Conservation (phyloP, 2,888 invertebrate genomes). For the Cotesia congregata region DNA sequence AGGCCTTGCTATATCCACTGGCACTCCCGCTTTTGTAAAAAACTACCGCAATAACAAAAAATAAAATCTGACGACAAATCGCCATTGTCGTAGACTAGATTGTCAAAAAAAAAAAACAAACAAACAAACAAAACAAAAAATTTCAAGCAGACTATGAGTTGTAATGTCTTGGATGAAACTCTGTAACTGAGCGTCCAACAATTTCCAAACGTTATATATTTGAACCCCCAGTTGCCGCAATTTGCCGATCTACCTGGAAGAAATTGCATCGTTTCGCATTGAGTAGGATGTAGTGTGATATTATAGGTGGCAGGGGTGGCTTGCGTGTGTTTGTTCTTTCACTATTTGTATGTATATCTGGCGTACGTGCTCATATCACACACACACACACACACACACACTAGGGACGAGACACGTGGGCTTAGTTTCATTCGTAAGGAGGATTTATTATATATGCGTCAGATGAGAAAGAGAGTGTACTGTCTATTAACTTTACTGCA, state of each 20-base stretch:
- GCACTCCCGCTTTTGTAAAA: slow-evolving; percentile 18
- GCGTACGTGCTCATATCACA: background rate
- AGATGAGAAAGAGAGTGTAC: background rate
- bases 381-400: too few species aligned
- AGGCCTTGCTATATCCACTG: slow-evolving; percentile 44
- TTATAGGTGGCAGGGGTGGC: background rate
- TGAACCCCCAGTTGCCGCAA: slow-evolving; percentile 4
- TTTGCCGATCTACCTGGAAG: slow-evolving; percentile 21
- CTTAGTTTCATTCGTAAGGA: background rate
- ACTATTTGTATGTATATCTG: slow-evolving; percentile 4
- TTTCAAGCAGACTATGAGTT: background rate
- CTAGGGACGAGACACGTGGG: background rate
- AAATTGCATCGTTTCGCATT: slow-evolving; percentile 9
- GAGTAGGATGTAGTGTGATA: slow-evolving; percentile 1
- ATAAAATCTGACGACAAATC: background rate
- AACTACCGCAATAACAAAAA: background rate
- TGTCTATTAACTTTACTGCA: background rate
- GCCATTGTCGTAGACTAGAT: background rate
- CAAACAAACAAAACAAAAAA: background rate
- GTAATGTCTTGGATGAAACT: background rate
- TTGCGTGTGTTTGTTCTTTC: slow-evolving; percentile 1
- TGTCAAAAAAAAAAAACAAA: too few species aligned
- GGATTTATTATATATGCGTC: background rate
- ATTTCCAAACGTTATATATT: slow-evolving; percentile 22
- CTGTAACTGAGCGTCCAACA: slow-evolving; percentile 12